A percentile compares a stretch with the other conserved stretches of the same genome.
Evolutionary conservation across 37 sponge, comb jelly and placozoan species (phyloP).

Genomic region (Tethya wilhelma): DNA sequence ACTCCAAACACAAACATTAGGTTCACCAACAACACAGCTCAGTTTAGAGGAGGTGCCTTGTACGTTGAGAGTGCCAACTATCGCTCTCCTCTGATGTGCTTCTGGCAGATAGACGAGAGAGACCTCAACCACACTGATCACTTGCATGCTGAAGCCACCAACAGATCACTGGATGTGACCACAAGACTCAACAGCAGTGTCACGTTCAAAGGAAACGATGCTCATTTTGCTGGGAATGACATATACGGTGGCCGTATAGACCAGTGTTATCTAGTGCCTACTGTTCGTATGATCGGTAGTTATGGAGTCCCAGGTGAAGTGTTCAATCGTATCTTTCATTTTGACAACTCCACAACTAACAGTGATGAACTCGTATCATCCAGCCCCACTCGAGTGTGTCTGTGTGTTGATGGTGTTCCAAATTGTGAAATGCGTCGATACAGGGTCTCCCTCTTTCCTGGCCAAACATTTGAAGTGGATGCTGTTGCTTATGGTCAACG

Average conservation of each 20-base stretch:
- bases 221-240: background rate
- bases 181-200: background rate
- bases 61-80: background rate
- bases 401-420: background rate
- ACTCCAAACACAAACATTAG: background rate
- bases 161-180: background rate
- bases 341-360: background rate
- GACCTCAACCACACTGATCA: no score
- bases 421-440: background rate
- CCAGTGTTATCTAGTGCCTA: background rate
- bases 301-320: background rate
- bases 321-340: background rate
- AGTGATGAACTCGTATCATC: background rate
- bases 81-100: background rate
- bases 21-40: background rate
- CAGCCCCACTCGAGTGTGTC: background rate
- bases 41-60: background rate
- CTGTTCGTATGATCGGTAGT: background rate
- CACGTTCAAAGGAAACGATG: background rate
- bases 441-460: background rate
- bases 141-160: background rate
- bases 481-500: background rate
- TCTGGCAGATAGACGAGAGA: conserved; percentile 4
- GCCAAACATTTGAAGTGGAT: background rate
- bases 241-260: background rate